phyloP scores from a whole-genome alignment of 2,797 vertebrate genomes.

The Lagorchestes hirsutus region DNA sequence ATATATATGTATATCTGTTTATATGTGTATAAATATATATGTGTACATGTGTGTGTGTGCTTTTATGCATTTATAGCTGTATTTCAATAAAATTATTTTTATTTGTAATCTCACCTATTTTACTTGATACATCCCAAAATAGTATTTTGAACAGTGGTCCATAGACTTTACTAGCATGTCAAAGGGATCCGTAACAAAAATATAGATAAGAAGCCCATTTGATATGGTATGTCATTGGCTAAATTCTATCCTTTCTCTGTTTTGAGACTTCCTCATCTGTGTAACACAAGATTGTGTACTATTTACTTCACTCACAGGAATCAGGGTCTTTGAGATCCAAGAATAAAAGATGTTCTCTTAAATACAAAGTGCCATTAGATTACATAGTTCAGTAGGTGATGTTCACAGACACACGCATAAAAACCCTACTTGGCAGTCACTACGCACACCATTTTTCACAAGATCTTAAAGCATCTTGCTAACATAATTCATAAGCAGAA shows the following conservation, averaged over 20 bases:
- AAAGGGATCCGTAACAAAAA: neutral
- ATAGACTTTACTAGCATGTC: neutral
- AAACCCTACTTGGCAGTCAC: constrained; percentile 50
- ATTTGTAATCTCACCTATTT: neutral
- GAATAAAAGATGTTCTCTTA: neutral
- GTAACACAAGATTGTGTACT: constrained; percentile 47
- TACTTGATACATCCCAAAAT: neutral
- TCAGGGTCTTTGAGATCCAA: neutral
- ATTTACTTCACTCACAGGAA: constrained; percentile 59
- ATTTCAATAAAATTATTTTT: neutral
- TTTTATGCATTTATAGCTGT: neutral
- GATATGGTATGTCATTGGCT: constrained; percentile 39
- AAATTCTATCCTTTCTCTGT: constrained; percentile 64
- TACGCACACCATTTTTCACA: constrained; percentile 11
- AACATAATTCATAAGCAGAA: constrained; percentile 63
- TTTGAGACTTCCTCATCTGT: constrained; percentile 62
- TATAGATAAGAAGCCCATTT: neutral
- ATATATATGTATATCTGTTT: neutral
- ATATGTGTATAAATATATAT: neutral
- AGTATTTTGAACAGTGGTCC: neutral
- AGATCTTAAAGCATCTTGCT: constrained; percentile 52
- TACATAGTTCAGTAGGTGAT: neutral
- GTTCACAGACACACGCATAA: neutral
- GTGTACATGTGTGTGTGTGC: neutral
- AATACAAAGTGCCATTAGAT: neutral